These are phyloP conservation scores for Lepidocolaptes lacrymiger DNA, from an alignment of 2,797 vertebrate species.

Conservation along the genomic window DNA sequence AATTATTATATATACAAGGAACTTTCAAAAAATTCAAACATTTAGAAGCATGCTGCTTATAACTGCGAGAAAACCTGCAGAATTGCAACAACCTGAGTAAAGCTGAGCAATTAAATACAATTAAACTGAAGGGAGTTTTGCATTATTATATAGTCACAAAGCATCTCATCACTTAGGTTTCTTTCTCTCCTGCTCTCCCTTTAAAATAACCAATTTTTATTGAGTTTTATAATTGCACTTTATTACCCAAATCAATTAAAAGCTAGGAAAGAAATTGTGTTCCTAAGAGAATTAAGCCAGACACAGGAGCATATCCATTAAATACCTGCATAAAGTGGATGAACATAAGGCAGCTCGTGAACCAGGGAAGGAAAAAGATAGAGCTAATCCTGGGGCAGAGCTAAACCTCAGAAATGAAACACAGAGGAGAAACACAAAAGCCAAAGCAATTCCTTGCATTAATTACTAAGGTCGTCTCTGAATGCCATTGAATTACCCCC, in stretches of 20 bases:
- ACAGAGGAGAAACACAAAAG: conserved; percentile 2
- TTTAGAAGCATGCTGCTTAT: background rate
- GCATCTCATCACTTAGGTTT: background rate
- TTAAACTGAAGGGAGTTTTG: conserved; percentile 14
- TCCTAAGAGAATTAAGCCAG: background rate
- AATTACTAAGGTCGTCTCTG: background rate
- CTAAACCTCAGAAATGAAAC: conserved; percentile 4
- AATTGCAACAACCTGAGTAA: background rate
- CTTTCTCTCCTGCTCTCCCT: background rate
- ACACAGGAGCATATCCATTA: conserved; percentile 26
- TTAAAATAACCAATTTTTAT: background rate
- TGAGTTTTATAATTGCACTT: conserved; percentile 2
- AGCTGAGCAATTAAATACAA: conserved; percentile 11
- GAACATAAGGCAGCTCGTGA: conserved; percentile 9
- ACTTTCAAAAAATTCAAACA: background rate
- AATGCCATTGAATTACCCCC: background rate
- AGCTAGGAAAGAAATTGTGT: conserved; percentile 1
- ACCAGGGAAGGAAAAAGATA: background rate
- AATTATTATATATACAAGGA: background rate
- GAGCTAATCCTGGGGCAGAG: conserved; percentile 13
- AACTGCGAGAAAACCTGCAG: background rate
- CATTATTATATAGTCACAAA: background rate
- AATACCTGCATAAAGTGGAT: conserved; percentile 18
- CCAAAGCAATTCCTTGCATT: conserved; percentile 4
- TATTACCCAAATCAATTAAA: conserved; percentile 34